Conservation (phyloP, 1,140 invertebrate genomes). For the Eufriesea mexicana region DNA sequence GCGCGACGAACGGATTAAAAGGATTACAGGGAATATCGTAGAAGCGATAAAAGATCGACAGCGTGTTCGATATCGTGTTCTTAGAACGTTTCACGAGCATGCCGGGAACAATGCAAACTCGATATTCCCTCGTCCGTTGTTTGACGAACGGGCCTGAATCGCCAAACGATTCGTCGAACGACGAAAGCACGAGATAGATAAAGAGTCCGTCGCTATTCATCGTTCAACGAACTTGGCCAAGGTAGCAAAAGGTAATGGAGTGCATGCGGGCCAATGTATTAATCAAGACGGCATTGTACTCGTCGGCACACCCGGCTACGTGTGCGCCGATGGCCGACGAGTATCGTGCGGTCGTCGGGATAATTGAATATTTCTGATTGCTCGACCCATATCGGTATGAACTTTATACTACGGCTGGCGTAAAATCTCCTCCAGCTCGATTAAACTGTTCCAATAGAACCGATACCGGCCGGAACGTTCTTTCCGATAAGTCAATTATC, state of each 20-base stretch:
- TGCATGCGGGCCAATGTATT: slow-evolving; percentile 55
- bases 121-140: slow-evolving; percentile 53
- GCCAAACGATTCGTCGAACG: slow-evolving; percentile 56
- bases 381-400: neutral
- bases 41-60: neutral
- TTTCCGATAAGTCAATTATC: slow-evolving; percentile 56
- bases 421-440: slow-evolving; percentile 32
- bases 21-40: slow-evolving; percentile 25
- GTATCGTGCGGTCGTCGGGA: slow-evolving; percentile 55
- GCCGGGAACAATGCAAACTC: slow-evolving; percentile 22
- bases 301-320: slow-evolving; percentile 19
- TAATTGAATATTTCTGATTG: slow-evolving; percentile 55
- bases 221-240: slow-evolving; percentile 57
- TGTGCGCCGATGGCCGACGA: slow-evolving; percentile 9
- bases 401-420: neutral
- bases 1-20: neutral
- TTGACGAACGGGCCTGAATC: slow-evolving; percentile 56
- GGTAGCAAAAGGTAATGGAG: slow-evolving; percentile 41
- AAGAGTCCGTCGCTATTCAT: slow-evolving; percentile 47
- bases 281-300: slow-evolving; percentile 63
- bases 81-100: slow-evolving; percentile 20
- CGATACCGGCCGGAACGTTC: neutral
- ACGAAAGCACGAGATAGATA: slow-evolving; percentile 51
- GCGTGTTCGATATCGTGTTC: slow-evolving; percentile 1
- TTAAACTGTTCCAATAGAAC: slow-evolving; percentile 33